phyloP scores from a whole-genome alignment of 2,888 invertebrate species.

The Amiota minor region DNA sequence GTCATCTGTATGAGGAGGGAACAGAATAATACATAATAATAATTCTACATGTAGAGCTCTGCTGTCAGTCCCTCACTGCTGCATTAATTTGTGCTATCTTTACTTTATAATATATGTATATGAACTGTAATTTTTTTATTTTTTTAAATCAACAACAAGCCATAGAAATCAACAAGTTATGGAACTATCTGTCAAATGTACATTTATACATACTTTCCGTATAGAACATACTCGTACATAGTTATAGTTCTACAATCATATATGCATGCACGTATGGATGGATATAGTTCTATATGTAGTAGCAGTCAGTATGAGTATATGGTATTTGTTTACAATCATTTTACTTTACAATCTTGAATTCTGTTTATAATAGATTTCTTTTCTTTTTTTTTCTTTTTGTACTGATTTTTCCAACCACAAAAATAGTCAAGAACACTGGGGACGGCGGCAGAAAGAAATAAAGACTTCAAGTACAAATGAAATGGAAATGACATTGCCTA shows the following conservation, averaged over 20 bases:
- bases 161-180: constrained; percentile 2
- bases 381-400: not conserved
- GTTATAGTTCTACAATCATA: not conserved
- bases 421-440: not conserved
- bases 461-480: not conserved
- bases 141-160: not conserved
- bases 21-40: too few relatives aligned
- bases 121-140: too few relatives aligned
- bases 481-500: not conserved
- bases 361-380: not conserved
- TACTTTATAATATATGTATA: not conserved
- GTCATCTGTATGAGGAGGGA: too few relatives aligned
- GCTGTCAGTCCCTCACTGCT: too few relatives aligned
- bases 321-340: constrained; percentile 8
- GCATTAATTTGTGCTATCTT: constrained; percentile 19
- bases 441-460: not conserved
- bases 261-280: not conserved
- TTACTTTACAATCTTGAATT: not conserved
- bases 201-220: too few relatives aligned
- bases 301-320: not conserved
- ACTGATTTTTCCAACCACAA: not conserved
- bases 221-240: too few relatives aligned
- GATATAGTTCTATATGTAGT: not conserved
- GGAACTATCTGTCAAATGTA: too few relatives aligned
- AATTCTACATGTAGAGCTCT: too few relatives aligned